Evolutionary conservation across 2,797 vertebrate species (phyloP).

Genomic region (Microcaecilia unicolor): DNA sequence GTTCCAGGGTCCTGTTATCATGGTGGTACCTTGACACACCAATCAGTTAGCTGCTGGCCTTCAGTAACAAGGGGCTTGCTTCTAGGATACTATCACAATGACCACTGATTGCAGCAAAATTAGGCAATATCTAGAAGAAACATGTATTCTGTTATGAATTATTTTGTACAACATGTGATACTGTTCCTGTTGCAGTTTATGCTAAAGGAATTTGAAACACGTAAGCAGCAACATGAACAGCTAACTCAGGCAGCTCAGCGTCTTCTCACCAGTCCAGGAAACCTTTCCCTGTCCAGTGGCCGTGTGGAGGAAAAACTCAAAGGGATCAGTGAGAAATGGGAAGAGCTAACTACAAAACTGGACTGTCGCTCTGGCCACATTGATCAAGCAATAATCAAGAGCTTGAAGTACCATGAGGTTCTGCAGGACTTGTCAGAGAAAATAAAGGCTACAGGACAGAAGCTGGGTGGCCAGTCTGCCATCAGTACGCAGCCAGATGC

Average conservation of each 20-base stretch:
- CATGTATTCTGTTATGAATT: constrained; percentile 49
- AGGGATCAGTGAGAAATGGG: constrained; percentile 80
- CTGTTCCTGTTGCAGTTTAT: constrained; percentile 81
- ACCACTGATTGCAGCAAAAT: constrained; percentile 18
- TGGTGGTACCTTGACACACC: no score
- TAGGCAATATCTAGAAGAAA: constrained; percentile 5
- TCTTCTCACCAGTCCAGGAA: constrained; percentile 69
- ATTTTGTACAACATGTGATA: constrained; percentile 31
- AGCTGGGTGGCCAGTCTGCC: constrained; percentile 72
- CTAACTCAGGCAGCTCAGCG: constrained; percentile 82
- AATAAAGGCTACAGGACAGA: constrained; percentile 63
- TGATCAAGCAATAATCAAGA: constrained; percentile 83
- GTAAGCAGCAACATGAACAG: constrained; percentile 84
- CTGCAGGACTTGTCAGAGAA: constrained; percentile 78
- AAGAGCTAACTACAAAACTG: constrained; percentile 69
- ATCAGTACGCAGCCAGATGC: constrained; percentile 86
- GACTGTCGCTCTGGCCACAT: constrained; percentile 78
- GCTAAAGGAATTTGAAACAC: constrained; percentile 93
- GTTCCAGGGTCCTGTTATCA: constrained; percentile 3
- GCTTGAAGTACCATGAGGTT: constrained; percentile 76
- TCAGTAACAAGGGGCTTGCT: no score
- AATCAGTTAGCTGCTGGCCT: no score
- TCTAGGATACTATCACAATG: no score
- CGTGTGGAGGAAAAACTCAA: constrained; percentile 74
- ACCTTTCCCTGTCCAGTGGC: constrained; percentile 60